These are phyloP conservation scores for Scolopax mira DNA, from an alignment of 2,113 vertebrate genomes.

Conservation along the genomic window DNA sequence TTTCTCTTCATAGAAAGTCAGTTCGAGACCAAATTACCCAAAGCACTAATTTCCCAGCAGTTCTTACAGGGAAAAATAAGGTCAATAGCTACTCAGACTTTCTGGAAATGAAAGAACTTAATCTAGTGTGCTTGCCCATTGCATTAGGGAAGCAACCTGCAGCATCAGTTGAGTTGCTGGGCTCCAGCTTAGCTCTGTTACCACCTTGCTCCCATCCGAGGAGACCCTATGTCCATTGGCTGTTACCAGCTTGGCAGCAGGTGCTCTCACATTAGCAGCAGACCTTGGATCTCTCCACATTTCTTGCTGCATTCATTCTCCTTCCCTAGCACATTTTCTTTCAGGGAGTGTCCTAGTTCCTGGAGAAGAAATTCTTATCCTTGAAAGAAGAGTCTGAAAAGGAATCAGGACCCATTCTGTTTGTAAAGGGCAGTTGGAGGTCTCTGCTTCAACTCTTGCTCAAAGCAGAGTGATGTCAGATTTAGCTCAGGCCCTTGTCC, in stretches of 20 bases:
- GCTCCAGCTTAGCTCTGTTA: background rate
- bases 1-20: background rate
- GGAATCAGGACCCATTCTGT: background rate
- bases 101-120: background rate
- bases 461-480: background rate
- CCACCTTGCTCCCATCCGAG: accelerated
- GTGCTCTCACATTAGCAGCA: background rate
- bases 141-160: background rate
- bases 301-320: background rate
- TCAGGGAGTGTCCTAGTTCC: background rate
- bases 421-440: background rate
- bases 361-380: background rate
- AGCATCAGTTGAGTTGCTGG: background rate
- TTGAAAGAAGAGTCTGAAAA: background rate
- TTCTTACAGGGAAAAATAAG: background rate
- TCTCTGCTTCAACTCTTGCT: background rate
- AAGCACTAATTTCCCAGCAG: background rate
- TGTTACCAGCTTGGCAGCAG: background rate
- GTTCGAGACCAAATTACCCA: background rate
- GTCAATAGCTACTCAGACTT: background rate
- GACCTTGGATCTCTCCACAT: background rate
- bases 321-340: background rate
- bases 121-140: background rate
- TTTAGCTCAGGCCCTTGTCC: background rate
- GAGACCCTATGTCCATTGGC: background rate